Evolutionary conservation across 1,140 invertebrate genomes (phyloP).

Genomic region (Stegodyphus mimosarum): DNA sequence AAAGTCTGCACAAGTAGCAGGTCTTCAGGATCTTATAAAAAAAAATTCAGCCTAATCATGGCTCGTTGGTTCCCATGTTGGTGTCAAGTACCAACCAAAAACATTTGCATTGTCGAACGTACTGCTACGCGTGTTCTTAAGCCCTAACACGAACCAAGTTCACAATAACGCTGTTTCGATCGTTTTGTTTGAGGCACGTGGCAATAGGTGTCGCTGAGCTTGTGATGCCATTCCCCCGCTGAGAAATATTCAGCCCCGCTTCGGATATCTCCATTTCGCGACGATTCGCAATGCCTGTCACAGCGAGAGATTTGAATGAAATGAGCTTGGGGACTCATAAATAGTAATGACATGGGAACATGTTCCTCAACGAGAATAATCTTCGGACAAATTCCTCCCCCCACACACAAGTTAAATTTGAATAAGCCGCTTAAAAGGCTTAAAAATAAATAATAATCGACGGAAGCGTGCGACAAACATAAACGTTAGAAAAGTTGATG

Average conservation of each 20-base stretch:
- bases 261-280: conserved; percentile 47
- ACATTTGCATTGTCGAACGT: conserved; percentile 29
- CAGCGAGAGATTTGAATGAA: conserved; percentile 38
- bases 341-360: conserved; percentile 53
- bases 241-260: conserved; percentile 1
- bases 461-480: neutral
- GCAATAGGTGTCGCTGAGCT: conserved; percentile 38
- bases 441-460: conserved; percentile 31
- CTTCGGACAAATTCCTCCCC: neutral
- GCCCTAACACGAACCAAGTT: conserved; percentile 27
- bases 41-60: conserved; percentile 25
- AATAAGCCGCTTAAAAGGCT: conserved; percentile 38
- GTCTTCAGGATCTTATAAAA: neutral
- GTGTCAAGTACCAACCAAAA: conserved; percentile 51
- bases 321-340: conserved; percentile 19
- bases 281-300: conserved; percentile 16
- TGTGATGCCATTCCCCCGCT: conserved; percentile 34
- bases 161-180: neutral
- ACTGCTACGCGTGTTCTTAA: conserved; percentile 10
- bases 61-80: conserved; percentile 38
- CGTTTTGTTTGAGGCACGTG: conserved; percentile 42
- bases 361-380: conserved; percentile 14
- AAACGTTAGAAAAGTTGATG: neutral
- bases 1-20: neutral
- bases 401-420: conserved; percentile 9